phyloP scores from a whole-genome alignment of 2,797 vertebrate genomes.

The Sternarchorhynchus goeldii region DNA sequence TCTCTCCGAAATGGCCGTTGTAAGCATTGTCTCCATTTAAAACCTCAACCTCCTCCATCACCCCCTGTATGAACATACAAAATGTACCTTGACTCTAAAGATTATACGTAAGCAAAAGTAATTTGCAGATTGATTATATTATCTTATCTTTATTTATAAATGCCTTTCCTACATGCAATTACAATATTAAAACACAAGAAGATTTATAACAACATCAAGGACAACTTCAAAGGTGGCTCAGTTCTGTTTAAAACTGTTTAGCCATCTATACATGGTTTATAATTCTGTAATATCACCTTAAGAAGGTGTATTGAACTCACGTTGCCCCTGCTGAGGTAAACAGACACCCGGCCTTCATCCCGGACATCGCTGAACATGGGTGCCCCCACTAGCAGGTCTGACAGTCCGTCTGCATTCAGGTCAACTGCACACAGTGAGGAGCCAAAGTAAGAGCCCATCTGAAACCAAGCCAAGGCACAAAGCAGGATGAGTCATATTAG shows the following conservation, averaged over 20 bases:
- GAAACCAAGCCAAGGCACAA: conserved; percentile 91
- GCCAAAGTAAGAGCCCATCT: conserved; percentile 99
- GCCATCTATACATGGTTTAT: conserved; percentile 9
- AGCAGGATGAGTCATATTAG: conserved; percentile 82
- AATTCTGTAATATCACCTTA: conserved; percentile 1
- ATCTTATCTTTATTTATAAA: not conserved
- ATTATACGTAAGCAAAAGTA: not conserved
- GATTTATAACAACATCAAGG: not conserved
- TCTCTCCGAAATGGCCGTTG: conserved; percentile 96
- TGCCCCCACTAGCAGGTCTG: conserved; percentile 96
- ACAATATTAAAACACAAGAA: conserved; percentile 1
- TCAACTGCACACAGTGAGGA: conserved; percentile 99
- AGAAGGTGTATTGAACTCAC: conserved; percentile 80
- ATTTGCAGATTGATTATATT: not conserved
- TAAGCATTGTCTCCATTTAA: conserved; percentile 84
- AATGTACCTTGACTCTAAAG: conserved; percentile 34
- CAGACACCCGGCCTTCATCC: conserved; percentile 95
- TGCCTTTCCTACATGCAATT: not conserved
- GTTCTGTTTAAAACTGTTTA: not conserved
- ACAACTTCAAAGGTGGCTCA: not conserved
- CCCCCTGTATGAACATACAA: conserved; percentile 79
- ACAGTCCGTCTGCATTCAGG: conserved; percentile 94
- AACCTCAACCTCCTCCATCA: conserved; percentile 83
- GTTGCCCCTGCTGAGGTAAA: conserved; percentile 96
- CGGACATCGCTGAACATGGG: conserved; percentile 95